Conservation (phyloP, 2,888 invertebrate genomes). For the Drosophila fulvimacula region DNA sequence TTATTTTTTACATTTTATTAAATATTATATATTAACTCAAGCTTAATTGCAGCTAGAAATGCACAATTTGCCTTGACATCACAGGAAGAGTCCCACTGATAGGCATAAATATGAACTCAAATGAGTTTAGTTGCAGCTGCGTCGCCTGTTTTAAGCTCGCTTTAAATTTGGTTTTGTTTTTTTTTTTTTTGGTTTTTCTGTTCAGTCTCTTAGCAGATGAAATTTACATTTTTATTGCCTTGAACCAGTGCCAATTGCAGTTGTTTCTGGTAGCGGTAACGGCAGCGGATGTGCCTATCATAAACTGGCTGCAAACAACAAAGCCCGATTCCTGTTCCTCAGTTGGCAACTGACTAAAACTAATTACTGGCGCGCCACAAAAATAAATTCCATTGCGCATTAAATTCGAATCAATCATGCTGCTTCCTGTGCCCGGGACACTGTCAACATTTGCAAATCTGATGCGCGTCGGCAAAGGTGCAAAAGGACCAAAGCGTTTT, state of each 20-base stretch:
- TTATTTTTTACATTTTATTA: too few species aligned
- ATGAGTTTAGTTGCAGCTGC: neutral
- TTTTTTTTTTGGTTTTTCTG: neutral
- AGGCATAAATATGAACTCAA: neutral
- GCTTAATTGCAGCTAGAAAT: too few species aligned
- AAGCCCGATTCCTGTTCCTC: slow-evolving; percentile 20
- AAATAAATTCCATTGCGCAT: slow-evolving; percentile 54
- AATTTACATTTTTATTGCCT: slow-evolving; percentile 32
- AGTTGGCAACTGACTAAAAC: slow-evolving; percentile 63
- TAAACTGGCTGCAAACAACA: slow-evolving; percentile 50
- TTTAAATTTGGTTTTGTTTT: neutral
- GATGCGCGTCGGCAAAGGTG: slow-evolving; percentile 24
- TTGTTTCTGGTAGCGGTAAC: slow-evolving; percentile 42
- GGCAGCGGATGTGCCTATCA: slow-evolving; percentile 64
- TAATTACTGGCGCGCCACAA: slow-evolving; percentile 60
- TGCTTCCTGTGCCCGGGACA: slow-evolving; percentile 29
- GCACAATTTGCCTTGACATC: too few species aligned
- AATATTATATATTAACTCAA: too few species aligned
- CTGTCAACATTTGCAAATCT: slow-evolving; percentile 51
- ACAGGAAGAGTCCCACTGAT: too few species aligned
- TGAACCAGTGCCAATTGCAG: slow-evolving; percentile 60
- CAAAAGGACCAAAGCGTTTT: slow-evolving; percentile 21
- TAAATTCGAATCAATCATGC: slow-evolving; percentile 75
- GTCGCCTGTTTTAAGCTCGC: neutral
- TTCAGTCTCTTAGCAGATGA: slow-evolving; percentile 1